Evolutionary conservation across 2,888 invertebrate species (phyloP).

Genomic region (Drosophila rellima): DNA sequence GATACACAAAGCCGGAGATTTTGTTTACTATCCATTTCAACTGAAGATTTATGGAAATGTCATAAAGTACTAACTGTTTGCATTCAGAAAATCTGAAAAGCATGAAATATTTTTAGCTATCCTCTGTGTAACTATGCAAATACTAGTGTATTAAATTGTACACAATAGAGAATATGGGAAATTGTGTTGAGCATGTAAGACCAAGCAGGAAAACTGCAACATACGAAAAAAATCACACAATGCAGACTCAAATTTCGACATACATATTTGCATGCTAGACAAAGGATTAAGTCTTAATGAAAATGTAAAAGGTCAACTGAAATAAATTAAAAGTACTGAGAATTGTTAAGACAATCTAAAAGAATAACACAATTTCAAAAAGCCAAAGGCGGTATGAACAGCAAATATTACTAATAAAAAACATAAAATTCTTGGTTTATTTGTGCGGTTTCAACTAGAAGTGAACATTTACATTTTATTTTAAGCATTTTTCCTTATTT

Average conservation of each 20-base stretch:
- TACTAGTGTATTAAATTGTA: neutral
- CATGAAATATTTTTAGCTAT: neutral
- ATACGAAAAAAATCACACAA: neutral
- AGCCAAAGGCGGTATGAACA: neutral
- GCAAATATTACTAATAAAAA: neutral
- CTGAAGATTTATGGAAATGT: slow-evolving; percentile 10
- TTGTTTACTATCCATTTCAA: neutral
- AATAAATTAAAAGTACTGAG: neutral
- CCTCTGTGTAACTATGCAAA: neutral
- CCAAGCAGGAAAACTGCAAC: neutral
- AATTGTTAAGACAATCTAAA: neutral
- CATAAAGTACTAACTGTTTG: slow-evolving; percentile 6
- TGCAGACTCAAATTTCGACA: neutral
- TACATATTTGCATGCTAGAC: neutral
- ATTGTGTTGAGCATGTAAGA: neutral
- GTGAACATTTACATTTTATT: neutral
- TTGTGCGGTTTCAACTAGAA: neutral
- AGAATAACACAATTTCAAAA: neutral
- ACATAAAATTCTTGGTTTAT: neutral
- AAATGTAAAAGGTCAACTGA: slow-evolving; percentile 15
- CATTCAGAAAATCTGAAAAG: slow-evolving; percentile 2
- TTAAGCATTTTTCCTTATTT: neutral
- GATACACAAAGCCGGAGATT: neutral
- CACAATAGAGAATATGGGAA: neutral
- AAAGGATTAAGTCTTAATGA: slow-evolving; percentile 8